Conservation (phyloP, 1,140 invertebrate genomes). For the Drosophila paulistorum region DNA sequence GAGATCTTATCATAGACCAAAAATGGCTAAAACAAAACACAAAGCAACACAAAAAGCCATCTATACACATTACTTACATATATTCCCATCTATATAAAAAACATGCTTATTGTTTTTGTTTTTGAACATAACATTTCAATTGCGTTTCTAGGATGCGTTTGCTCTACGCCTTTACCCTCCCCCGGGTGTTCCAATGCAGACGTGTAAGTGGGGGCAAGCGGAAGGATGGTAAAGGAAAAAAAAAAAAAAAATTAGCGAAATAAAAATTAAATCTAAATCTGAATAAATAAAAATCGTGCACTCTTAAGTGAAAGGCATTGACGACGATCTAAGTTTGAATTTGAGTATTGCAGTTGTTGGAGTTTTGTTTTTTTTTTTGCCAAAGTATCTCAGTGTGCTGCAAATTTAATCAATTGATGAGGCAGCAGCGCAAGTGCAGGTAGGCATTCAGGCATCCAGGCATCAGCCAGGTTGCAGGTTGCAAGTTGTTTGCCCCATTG, state of each 20-base stretch:
- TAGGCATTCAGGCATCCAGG: not conserved
- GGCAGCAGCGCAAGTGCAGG: slow-evolving; percentile 44
- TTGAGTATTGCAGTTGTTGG: not conserved
- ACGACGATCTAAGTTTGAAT: slow-evolving; percentile 64
- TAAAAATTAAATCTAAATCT: slow-evolving; percentile 77
- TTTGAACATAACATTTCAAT: slow-evolving; percentile 66
- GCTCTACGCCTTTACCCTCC: slow-evolving; percentile 4
- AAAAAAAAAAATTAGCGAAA: slow-evolving; percentile 10
- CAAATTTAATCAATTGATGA: slow-evolving; percentile 82
- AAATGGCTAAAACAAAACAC: slow-evolving; percentile 7
- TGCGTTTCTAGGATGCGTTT: slow-evolving; percentile 58
- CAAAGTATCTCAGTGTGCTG: slow-evolving; percentile 64
- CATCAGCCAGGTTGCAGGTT: slow-evolving; percentile 40
- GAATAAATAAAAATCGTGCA: slow-evolving; percentile 81
- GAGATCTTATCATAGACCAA: slow-evolving; percentile 47
- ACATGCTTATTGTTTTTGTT: slow-evolving; percentile 72
- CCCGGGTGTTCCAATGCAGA: not conserved
- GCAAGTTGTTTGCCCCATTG: slow-evolving; percentile 64
- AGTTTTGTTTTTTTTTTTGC: slow-evolving; percentile 21
- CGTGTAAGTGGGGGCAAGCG: not conserved
- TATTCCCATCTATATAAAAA: slow-evolving; percentile 40
- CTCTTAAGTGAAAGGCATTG: slow-evolving; percentile 78
- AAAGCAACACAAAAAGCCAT: not conserved
- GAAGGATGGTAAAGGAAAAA: not conserved
- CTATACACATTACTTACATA: slow-evolving; percentile 16